phyloP scores from a whole-genome alignment of 1,140 invertebrate genomes.

The Eufriesea mexicana region DNA sequence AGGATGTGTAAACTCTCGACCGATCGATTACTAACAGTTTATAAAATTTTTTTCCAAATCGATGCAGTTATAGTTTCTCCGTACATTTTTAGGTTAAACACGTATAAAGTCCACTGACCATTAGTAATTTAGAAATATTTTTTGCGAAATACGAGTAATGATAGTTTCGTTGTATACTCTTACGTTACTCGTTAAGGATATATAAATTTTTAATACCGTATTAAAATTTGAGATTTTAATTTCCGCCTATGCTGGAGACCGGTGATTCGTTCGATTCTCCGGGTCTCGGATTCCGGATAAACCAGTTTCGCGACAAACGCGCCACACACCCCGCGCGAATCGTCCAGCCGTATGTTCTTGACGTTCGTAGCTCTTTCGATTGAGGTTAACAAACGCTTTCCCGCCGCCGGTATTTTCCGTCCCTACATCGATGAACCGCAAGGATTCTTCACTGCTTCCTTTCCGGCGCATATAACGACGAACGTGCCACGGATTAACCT shows the following conservation, averaged over 20 bases:
- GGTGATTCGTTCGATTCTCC: conserved; percentile 12
- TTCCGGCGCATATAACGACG: neutral
- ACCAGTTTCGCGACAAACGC: conserved; percentile 41
- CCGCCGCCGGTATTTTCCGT: neutral
- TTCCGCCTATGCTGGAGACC: neutral
- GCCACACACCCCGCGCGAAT: conserved; percentile 19
- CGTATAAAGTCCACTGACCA: too few species aligned
- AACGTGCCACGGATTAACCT: neutral
- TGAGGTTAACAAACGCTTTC: conserved; percentile 31
- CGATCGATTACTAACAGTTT: too few species aligned
- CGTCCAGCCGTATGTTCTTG: neutral
- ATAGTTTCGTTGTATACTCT: too few species aligned
- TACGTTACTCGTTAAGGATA: too few species aligned
- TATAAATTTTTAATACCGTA: neutral
- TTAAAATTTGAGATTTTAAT: conserved; percentile 1
- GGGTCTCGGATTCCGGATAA: conserved; percentile 43
- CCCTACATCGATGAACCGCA: neutral
- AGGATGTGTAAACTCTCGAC: too few species aligned
- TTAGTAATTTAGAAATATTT: too few species aligned
- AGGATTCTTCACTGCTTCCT: neutral
- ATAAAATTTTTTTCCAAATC: too few species aligned
- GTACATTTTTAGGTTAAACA: too few species aligned
- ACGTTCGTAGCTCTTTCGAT: neutral
- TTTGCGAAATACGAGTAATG: too few species aligned
- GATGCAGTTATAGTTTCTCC: too few species aligned